Evolutionary conservation across 2,113 vertebrate genomes (phyloP).

Genomic region (Halichoeres trimaculatus): DNA sequence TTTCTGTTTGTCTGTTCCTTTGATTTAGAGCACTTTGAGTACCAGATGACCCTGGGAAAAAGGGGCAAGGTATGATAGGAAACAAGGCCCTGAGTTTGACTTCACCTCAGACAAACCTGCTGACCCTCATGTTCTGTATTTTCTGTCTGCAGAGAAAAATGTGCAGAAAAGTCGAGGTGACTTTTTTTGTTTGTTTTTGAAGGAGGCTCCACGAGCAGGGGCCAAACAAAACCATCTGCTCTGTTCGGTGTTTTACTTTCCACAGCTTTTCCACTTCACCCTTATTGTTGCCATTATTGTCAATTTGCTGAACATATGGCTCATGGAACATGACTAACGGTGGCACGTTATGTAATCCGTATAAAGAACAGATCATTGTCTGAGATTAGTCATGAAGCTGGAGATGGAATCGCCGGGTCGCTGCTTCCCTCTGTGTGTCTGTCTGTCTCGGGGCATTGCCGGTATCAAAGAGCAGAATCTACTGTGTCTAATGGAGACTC

Average conservation of each 20-base stretch:
- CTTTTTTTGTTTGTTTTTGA: background rate
- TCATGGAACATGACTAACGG: slow-evolving; percentile 73
- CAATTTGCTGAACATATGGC: slow-evolving; percentile 65
- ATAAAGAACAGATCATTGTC: slow-evolving; percentile 67
- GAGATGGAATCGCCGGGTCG: slow-evolving; percentile 32
- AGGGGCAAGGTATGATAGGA: background rate
- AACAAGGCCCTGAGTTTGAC: background rate
- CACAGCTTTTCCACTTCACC: slow-evolving; percentile 61
- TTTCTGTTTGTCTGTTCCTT: too few species aligned
- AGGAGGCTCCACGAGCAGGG: slow-evolving; percentile 9
- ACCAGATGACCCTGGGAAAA: too few species aligned
- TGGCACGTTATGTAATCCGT: slow-evolving; percentile 57
- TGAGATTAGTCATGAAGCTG: slow-evolving; percentile 59
- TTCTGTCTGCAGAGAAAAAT: slow-evolving; percentile 21
- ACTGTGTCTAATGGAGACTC: slow-evolving; percentile 54
- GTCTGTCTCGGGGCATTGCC: slow-evolving; percentile 53
- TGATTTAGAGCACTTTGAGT: too few species aligned
- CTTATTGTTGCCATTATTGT: slow-evolving; percentile 71
- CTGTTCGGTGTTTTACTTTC: slow-evolving; percentile 44
- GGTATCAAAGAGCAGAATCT: slow-evolving; percentile 56
- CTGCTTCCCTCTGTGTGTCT: background rate
- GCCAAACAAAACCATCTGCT: slow-evolving; percentile 70
- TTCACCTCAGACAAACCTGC: background rate
- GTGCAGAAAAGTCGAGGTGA: background rate
- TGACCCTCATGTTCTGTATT: background rate